Percentiles rank a stretch among this genome's conserved stretches.
These are phyloP conservation scores for Agrypnus murinus DNA, from an alignment of 2,888 invertebrate species.

Conservation along the genomic window DNA sequence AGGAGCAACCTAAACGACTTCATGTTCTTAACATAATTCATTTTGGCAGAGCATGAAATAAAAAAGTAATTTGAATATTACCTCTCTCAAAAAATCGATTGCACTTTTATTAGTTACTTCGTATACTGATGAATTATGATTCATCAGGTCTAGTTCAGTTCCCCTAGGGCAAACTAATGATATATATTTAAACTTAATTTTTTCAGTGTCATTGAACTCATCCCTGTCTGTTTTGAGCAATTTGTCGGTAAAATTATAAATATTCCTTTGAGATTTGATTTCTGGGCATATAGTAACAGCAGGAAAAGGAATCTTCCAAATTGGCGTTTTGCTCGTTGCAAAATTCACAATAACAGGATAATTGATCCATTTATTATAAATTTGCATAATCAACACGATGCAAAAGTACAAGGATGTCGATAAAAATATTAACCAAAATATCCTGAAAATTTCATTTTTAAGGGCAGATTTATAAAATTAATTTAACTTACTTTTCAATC, in stretches of 20 bases:
- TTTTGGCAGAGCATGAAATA: neutral
- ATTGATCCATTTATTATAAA: neutral
- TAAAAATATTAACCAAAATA: neutral
- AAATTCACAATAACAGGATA: slow-evolving; percentile 23
- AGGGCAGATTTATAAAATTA: neutral
- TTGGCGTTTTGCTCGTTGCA: neutral
- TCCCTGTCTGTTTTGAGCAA: too few relatives aligned
- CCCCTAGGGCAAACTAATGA: too few relatives aligned
- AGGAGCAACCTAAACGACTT: too few relatives aligned
- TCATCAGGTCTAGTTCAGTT: too few relatives aligned
- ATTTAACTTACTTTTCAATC: neutral
- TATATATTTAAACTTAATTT: too few relatives aligned
- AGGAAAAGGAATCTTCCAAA: slow-evolving; percentile 28
- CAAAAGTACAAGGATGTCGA: neutral
- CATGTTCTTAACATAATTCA: too few relatives aligned
- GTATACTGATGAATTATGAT: too few relatives aligned
- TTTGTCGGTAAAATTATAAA: slow-evolving; percentile 2
- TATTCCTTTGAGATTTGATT: neutral
- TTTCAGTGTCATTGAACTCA: neutral
- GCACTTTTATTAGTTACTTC: too few relatives aligned
- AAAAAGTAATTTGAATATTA: neutral
- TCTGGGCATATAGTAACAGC: slow-evolving; percentile 28
- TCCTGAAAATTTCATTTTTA: neutral
- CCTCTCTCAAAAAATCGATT: too few relatives aligned
- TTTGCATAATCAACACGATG: neutral